These are phyloP conservation scores for Nothocercus nigrocapillus DNA, from an alignment of 2,113 vertebrate species.

Conservation along the genomic window DNA sequence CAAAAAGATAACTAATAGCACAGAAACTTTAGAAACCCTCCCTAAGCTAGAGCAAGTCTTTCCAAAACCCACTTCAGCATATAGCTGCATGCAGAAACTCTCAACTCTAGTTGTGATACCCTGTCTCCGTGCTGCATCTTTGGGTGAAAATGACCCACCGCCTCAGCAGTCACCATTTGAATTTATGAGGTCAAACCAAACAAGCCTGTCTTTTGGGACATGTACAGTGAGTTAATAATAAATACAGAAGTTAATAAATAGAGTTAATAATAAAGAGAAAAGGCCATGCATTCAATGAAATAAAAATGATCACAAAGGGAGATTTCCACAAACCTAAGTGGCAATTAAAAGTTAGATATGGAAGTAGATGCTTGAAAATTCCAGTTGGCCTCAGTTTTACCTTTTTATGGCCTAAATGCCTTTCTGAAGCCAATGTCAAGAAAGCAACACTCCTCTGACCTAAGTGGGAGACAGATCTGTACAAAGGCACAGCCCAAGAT, in stretches of 20 bases:
- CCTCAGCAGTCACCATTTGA: background rate
- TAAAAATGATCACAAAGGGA: background rate
- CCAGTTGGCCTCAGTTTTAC: background rate
- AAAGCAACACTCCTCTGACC: background rate
- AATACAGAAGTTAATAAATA: background rate
- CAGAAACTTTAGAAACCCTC: background rate
- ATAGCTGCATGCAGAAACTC: background rate
- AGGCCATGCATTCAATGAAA: background rate
- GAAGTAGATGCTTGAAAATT: background rate
- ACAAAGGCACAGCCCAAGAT: background rate
- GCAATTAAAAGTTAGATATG: background rate
- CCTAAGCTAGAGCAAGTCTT: background rate
- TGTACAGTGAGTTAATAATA: background rate
- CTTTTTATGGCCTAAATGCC: background rate
- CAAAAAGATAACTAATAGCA: slow-evolving; percentile 34
- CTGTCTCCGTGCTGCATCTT: background rate
- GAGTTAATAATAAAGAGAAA: background rate
- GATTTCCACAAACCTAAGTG: background rate
- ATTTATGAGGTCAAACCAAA: background rate
- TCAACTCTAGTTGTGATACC: slow-evolving; percentile 23
- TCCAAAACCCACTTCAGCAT: background rate
- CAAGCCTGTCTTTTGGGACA: background rate
- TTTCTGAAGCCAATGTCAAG: background rate
- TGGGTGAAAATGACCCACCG: slow-evolving; percentile 1
- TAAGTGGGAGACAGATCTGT: background rate